phyloP scores from a whole-genome alignment of 2,113 vertebrate species.

The Lanius collurio region DNA sequence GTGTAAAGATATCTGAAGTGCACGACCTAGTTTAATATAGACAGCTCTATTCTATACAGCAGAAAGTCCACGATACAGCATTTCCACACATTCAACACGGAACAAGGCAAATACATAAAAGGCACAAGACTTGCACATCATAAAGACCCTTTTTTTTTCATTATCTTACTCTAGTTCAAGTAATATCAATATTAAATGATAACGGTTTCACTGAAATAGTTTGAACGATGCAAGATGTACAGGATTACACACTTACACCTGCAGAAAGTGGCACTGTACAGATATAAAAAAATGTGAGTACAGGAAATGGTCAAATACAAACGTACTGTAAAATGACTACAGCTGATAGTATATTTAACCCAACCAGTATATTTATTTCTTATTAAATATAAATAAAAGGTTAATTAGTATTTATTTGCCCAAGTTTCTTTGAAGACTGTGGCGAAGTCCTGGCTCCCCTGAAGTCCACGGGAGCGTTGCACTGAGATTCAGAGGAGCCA shows the following conservation, averaged over 20 bases:
- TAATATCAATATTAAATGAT: conserved; percentile 81
- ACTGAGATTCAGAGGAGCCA: neutral
- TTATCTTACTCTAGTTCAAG: conserved; percentile 86
- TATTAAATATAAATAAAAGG: conserved; percentile 63
- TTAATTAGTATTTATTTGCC: conserved; percentile 42
- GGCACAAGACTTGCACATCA: conserved; percentile 92
- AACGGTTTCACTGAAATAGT: conserved; percentile 74
- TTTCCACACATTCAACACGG: conserved; percentile 90
- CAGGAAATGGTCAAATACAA: conserved; percentile 79
- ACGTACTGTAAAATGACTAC: conserved; percentile 76
- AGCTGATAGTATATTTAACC: conserved; percentile 65
- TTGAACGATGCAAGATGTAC: conserved; percentile 74
- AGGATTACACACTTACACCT: conserved; percentile 75
- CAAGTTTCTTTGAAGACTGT: conserved; percentile 42
- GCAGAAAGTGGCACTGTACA: conserved; percentile 82
- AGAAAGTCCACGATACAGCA: conserved; percentile 82
- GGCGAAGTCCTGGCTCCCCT: conserved; percentile 6
- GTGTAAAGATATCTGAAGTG: conserved; percentile 86
- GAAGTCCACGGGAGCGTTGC: neutral
- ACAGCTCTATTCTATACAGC: conserved; percentile 81
- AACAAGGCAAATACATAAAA: conserved; percentile 93
- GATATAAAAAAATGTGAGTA: conserved; percentile 79
- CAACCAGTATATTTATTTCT: conserved; percentile 4
- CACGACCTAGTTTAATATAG: conserved; percentile 84
- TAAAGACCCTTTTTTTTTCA: conserved; percentile 76